Conservation (phyloP, 2,888 invertebrate species). For the Pyrgus malvae region DNA sequence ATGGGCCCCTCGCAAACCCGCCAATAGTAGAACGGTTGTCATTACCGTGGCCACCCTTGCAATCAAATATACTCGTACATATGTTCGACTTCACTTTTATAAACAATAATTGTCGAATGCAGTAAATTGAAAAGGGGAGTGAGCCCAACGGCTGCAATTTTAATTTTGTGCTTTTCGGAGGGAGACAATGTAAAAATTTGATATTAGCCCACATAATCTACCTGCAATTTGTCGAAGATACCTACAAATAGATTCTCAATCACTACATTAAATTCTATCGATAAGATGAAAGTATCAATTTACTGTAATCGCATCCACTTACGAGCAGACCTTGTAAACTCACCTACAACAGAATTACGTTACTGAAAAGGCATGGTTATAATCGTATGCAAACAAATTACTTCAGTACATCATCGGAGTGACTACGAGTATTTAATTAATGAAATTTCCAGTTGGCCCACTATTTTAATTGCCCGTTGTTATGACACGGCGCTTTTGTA, state of each 20-base stretch:
- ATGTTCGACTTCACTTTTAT: conserved; percentile 71
- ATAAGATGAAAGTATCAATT: neutral
- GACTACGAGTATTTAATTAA: conserved; percentile 68
- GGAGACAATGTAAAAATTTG: too few species aligned
- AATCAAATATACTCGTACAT: conserved; percentile 59
- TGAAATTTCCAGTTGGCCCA: conserved; percentile 78
- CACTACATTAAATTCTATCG: too few species aligned
- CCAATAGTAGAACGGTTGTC: conserved; percentile 63
- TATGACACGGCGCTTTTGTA: conserved; percentile 75
- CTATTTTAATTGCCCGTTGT: conserved; percentile 77
- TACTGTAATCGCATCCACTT: neutral
- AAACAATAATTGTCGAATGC: conserved; percentile 72
- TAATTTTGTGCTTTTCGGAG: conserved; percentile 13
- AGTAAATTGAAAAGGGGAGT: conserved; percentile 65
- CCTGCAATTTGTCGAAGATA: too few species aligned
- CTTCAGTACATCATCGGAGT: conserved; percentile 63
- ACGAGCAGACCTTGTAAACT: neutral
- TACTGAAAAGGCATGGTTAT: conserved; percentile 18
- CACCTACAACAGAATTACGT: conserved; percentile 3
- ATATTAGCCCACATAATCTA: too few species aligned
- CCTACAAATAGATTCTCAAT: neutral
- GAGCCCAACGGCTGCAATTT: conserved; percentile 16
- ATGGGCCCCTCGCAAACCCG: conserved; percentile 57
- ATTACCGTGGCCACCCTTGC: conserved; percentile 61
- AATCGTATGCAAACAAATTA: conserved; percentile 62